Percentiles rank a stretch among this genome's conserved stretches.
phyloP scores from a whole-genome alignment of 2,113 vertebrate genomes.

The Saguinus imperator region DNA sequence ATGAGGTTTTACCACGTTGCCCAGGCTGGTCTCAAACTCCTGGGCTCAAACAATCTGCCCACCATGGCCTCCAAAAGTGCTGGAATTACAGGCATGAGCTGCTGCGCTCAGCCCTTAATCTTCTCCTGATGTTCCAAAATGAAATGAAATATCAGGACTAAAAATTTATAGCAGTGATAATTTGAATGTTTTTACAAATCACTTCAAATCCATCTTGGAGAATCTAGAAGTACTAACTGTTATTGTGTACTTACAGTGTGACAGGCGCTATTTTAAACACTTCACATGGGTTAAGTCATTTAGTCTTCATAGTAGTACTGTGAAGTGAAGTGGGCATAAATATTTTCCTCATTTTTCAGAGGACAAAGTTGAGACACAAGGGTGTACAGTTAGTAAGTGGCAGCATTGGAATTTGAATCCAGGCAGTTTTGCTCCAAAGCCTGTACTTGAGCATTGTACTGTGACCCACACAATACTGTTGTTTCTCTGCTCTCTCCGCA shows the following conservation, averaged over 20 bases:
- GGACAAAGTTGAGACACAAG: background rate
- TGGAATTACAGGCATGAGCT: no score
- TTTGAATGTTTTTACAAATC: background rate
- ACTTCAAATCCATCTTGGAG: background rate
- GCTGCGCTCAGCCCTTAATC: background rate
- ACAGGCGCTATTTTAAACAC: background rate
- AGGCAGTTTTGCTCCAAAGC: no score
- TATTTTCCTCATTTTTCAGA: background rate
- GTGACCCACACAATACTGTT: accelerated
- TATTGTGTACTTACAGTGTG: background rate
- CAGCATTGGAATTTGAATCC: background rate
- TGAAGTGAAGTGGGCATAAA: background rate
- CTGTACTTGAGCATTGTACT: no score
- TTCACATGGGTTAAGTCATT: background rate
- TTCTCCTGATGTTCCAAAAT: background rate
- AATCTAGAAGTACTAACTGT: background rate
- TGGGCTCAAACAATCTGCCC: no score
- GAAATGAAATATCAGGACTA: background rate
- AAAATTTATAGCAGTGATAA: background rate
- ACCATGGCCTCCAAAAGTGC: no score
- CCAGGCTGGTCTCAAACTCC: no score
- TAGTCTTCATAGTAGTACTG: background rate
- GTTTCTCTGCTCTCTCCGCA: background rate
- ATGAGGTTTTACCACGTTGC: no score
- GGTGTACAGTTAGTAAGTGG: background rate